Base-by-base conservation (phyloP, 1,140 invertebrate genomes). In the Grapholita molesta region DNA sequence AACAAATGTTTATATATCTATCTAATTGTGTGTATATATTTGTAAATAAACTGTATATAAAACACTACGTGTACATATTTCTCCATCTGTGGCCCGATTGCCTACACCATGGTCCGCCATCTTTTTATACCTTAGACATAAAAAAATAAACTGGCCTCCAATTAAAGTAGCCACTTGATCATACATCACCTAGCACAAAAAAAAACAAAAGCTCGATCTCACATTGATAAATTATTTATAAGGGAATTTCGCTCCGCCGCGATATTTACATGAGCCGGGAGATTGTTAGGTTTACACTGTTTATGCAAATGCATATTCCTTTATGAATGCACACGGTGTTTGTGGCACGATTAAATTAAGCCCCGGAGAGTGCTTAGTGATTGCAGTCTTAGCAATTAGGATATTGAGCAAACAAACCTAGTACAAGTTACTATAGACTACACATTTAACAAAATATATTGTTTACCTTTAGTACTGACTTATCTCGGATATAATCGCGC, bases 311-410 rank as follows among this genome's bases (percentile, higher is more conserved):
- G 53, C 24, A 55, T 53, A 53, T 55, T 55, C 53, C 21, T 48
- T 28, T 28, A 55, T 55, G 52, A 53, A 53, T 55, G 53, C 53
- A 55, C 24, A 55, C 53, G 53, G 21, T 55, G 53, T 55, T 55
- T 55, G 53, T 55, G 24, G 24, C 18, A 2, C 53, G 53, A 55
- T 55, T 28, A 55, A 55, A 55, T 55, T 55, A 55, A 55, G 53
- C 53, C 53, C 42, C n/a, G 15, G 6, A 15, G 42, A 21, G 42
- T 48, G 6, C 42, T 48, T 48, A 48, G 42, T 48, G 21, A 48
- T 15, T 42, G 38, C 18, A 48, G 42, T 48, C 42, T 21, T 21
- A 48, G 42, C 21, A 48, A 48, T 48, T 48, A 48, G 42, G 42
- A 48, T 48, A 48, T 48, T 48, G 18, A 18, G 42, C 42, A 48